phyloP scores from a whole-genome alignment of 2,797 vertebrate species.

The Gastrophryne carolinensis region DNA sequence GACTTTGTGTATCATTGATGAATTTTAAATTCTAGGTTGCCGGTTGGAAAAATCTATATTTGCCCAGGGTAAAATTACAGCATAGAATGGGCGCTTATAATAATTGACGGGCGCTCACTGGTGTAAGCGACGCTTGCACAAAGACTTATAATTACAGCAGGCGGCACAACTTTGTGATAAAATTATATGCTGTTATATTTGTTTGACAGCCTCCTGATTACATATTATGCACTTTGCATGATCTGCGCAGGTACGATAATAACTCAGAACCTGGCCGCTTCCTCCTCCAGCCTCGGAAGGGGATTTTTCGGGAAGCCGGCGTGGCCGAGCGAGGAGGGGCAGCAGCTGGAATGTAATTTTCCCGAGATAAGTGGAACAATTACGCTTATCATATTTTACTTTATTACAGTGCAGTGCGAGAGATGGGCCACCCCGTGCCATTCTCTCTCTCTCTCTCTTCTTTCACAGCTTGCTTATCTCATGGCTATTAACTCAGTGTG shows the following conservation, averaged over 20 bases:
- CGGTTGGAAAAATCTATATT: background rate
- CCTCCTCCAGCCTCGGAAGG: background rate
- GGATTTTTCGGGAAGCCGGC: background rate
- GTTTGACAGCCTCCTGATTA: conserved; percentile 35
- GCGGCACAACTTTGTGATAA: conserved; percentile 27
- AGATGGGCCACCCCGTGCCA: background rate
- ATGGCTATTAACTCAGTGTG: background rate
- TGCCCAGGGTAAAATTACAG: conserved; percentile 29
- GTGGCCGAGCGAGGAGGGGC: background rate
- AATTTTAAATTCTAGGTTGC: conserved; percentile 33
- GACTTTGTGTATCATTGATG: background rate
- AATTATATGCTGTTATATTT: conserved; percentile 41
- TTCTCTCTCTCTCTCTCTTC: background rate
- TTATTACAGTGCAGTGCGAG: background rate
- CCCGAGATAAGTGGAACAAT: conserved; percentile 1
- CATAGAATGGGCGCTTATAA: conserved; percentile 24
- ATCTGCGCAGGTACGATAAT: conserved; percentile 22
- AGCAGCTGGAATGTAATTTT: conserved; percentile 9
- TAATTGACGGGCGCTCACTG: conserved; percentile 15
- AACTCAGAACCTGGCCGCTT: background rate
- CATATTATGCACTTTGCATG: conserved; percentile 22
- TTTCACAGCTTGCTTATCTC: background rate
- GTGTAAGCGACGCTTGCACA: conserved; percentile 5
- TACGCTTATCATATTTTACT: conserved; percentile 3
- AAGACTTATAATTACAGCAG: conserved; percentile 45